Evolutionary conservation across 2,797 vertebrate genomes (phyloP).

Genomic region (Anas bahamensis): DNA sequence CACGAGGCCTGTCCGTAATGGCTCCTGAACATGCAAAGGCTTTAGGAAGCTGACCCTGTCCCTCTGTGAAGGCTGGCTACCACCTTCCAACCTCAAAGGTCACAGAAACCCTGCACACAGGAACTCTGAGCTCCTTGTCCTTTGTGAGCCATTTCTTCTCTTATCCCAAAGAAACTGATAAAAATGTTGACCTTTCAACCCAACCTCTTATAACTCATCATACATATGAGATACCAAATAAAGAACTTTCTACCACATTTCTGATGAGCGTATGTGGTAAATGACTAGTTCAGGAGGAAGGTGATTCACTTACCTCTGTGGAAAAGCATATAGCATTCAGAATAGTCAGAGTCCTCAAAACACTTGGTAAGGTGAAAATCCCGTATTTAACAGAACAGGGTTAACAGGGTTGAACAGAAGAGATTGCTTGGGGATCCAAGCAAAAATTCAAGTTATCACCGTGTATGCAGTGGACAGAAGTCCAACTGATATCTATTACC

Average conservation of each 20-base stretch:
- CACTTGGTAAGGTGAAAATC: conserved; percentile 24
- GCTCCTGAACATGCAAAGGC: background rate
- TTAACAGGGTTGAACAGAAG: conserved; percentile 21
- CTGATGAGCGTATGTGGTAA: background rate
- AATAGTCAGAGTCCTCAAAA: background rate
- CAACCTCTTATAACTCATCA: background rate
- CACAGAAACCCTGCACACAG: accelerated
- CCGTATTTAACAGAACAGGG: background rate
- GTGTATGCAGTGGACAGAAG: conserved; percentile 16
- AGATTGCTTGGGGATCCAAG: conserved; percentile 60
- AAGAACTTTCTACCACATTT: background rate
- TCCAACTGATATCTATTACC: conserved; percentile 29
- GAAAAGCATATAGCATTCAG: conserved; percentile 22
- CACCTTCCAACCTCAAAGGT: background rate
- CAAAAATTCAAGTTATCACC: conserved; percentile 62
- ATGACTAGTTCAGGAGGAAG: background rate
- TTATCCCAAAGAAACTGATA: background rate
- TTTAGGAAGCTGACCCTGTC: background rate
- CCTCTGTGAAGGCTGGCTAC: background rate
- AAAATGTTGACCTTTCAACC: background rate
- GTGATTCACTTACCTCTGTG: background rate
- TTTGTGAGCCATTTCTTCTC: background rate
- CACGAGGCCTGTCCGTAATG: accelerated
- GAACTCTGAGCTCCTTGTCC: background rate
- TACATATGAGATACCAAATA: background rate